Evolutionary conservation across 64 coral and sea anemone genomes (phyloP), one percentile per base, ranked within the genome.

Genomic region (Porites australiensis): DNA sequence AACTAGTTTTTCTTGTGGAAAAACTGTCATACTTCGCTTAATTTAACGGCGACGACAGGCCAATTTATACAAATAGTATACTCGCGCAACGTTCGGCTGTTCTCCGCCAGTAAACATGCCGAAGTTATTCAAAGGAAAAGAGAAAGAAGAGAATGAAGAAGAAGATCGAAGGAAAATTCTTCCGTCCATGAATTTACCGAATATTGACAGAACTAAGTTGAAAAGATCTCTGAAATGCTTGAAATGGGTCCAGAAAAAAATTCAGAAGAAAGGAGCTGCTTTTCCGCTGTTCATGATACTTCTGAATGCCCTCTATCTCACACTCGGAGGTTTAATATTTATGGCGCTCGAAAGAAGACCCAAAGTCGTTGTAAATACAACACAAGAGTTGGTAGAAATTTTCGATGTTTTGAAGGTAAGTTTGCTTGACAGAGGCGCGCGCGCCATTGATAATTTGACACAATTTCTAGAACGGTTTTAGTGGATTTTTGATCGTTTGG

Each of bases 221-320:
- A 97, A 91, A 84, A 67, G 95, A 1, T 91, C 92, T 6, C 62
- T 94, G 88, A 97, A 90, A 58, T 97, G 95, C 43, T 13, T 97
- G 4, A 66, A 83, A 65, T 97, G 95, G 95, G 37, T 97, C 43
- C 74, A 87, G 59, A 89, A 86, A 46, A 97, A 91, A 63, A 85
- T 97, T 44, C 66, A 88, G 27, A 91, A 73, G 50, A 93, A 75
- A 15, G 95, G 92, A 0, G 88, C 88, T 62, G 19, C 88, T 1
- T 98, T 98, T 63, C 95, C 95, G 2, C 70, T 98, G 13, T 88
- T 98, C 5, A 91, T 98, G 92, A 67, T 98, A 19, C 3, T 88
- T 11, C 44, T 94, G 3, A 98, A 98, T 62, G 79, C 82, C 3
- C 3, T 94, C 19, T 98, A 94, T 54, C 82, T 98, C 9, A 89